Evolutionary conservation across 2,888 invertebrate genomes (phyloP).

Genomic region (Stenodema calcarata): DNA sequence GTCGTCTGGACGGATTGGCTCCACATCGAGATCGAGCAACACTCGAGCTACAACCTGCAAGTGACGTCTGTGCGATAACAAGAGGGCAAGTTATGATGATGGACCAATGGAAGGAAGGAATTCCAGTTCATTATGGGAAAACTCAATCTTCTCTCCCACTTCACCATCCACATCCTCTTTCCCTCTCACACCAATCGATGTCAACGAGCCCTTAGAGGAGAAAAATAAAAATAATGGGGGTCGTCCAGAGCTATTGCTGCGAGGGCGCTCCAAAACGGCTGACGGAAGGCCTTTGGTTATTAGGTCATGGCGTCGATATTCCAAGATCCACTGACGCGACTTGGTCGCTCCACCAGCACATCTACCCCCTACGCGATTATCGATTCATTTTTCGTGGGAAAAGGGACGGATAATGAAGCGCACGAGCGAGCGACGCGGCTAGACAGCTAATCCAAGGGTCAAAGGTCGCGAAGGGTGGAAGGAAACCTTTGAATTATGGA

Average conservation of each 20-base stretch:
- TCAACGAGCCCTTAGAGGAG: background rate
- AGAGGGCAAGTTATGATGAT: background rate
- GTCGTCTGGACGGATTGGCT: too few relatives aligned
- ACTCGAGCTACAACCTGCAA: too few relatives aligned
- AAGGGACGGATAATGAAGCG: background rate
- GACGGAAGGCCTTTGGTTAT: background rate
- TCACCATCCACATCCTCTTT: background rate
- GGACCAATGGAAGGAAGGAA: background rate
- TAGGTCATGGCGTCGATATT: conserved; percentile 11
- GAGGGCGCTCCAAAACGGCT: background rate
- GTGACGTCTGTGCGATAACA: background rate
- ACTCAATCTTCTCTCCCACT: background rate
- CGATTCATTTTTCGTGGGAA: background rate
- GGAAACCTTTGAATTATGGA: background rate
- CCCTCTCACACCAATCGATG: background rate
- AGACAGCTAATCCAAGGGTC: background rate
- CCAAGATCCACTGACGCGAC: background rate
- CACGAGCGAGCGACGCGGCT: background rate
- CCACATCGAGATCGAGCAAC: too few relatives aligned
- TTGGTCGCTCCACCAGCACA: background rate
- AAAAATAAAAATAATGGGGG: background rate
- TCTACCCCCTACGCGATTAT: background rate
- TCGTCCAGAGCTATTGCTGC: background rate
- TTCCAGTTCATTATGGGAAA: background rate
- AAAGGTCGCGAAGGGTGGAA: background rate